Conservation (phyloP, 2,113 vertebrate genomes). For the Sylvia atricapilla region DNA sequence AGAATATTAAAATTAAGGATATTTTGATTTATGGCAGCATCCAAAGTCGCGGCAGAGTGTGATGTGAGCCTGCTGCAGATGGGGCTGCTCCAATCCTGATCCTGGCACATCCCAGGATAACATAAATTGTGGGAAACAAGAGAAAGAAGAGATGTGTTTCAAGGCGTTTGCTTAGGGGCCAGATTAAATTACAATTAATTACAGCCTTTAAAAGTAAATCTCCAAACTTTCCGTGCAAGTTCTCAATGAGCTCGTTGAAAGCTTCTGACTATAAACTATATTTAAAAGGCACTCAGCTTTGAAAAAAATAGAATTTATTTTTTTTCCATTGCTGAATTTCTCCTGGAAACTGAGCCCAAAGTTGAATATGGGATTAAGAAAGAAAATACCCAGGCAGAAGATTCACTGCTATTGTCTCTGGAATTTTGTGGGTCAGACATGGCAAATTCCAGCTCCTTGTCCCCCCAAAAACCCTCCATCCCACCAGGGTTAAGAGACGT, state of each 20-base stretch:
- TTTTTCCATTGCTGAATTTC: background rate
- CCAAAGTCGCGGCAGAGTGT: background rate
- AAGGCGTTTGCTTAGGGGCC: background rate
- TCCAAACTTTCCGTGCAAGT: background rate
- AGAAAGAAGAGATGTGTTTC: background rate
- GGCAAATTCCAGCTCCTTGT: background rate
- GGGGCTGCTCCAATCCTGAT: background rate
- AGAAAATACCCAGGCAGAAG: background rate
- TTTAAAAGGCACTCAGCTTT: background rate
- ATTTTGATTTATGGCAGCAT: background rate
- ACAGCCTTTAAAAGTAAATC: background rate
- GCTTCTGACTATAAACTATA: background rate
- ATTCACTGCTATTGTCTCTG: background rate
- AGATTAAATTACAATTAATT: background rate
- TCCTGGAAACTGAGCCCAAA: background rate
- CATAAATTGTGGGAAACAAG: background rate
- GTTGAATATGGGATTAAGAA: background rate
- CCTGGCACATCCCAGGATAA: background rate
- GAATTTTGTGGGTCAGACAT: background rate
- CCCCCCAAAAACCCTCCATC: background rate
- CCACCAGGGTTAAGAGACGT: background rate
- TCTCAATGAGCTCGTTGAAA: background rate
- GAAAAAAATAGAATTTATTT: background rate
- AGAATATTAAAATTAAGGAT: background rate
- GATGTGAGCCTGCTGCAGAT: background rate